Percentiles rank a stretch among this genome's conserved stretches.
Conservation (phyloP, 2,888 invertebrate species). For the Spisula solida region DNA sequence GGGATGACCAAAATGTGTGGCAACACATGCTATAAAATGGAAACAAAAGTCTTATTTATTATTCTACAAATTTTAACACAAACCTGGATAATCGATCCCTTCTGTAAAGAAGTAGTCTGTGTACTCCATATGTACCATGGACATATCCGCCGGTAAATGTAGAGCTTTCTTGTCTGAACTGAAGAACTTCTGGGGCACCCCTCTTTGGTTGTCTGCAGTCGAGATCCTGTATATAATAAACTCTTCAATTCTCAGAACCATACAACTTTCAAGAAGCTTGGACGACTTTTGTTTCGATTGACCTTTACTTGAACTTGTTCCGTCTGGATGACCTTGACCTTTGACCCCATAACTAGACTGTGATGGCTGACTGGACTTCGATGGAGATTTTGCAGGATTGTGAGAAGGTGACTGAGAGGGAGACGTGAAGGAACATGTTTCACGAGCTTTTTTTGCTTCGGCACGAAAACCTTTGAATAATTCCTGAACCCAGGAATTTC, state of each 20-base stretch:
- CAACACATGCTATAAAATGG: too few relatives aligned
- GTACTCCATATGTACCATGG: conserved; percentile 97
- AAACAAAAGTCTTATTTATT: too few relatives aligned
- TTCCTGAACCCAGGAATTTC: conserved; percentile 94
- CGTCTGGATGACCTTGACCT: conserved; percentile 48
- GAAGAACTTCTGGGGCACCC: conserved; percentile 92
- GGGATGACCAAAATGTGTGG: too few relatives aligned
- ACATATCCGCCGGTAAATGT: conserved; percentile 95
- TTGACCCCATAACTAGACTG: conserved; percentile 33
- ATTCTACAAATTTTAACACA: too few relatives aligned
- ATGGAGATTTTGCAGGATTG: conserved; percentile 7
- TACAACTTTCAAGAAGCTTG: conserved; percentile 95
- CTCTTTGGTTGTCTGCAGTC: conserved; percentile 89
- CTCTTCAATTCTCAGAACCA: conserved; percentile 96
- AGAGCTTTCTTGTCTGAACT: conserved; percentile 90
- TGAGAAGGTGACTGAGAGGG: conserved; percentile 76
- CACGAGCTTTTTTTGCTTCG: conserved; percentile 89
- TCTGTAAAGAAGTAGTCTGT: conserved; percentile 98
- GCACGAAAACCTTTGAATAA: conserved; percentile 94
- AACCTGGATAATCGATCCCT: conserved; percentile 86
- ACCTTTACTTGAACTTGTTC: conserved; percentile 55
- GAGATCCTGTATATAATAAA: conserved; percentile 95
- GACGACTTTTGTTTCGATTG: conserved; percentile 71
- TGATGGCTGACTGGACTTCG: conserved; percentile 29
- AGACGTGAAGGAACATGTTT: conserved; percentile 75